Percentiles rank a stretch among this genome's conserved stretches.
Conservation (phyloP, 1,140 invertebrate species). For the Zelostemma sp. region DNA sequence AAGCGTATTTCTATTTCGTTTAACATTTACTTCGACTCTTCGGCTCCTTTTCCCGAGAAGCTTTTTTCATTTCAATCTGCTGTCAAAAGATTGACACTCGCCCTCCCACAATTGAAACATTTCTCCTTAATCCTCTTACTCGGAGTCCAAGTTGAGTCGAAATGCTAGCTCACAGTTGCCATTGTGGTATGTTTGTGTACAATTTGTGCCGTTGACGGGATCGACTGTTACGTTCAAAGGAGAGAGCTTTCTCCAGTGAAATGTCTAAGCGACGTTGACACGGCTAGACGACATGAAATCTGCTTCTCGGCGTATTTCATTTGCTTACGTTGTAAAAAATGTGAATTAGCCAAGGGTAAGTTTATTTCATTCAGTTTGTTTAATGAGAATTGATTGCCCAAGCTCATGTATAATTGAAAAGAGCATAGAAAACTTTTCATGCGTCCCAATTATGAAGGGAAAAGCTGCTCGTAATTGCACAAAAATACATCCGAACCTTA, state of each 20-base stretch:
- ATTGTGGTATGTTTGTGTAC: conserved; percentile 46
- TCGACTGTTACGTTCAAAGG: conserved; percentile 42
- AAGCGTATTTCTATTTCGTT: conserved; percentile 9
- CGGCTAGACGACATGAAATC: conserved; percentile 40
- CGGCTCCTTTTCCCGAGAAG: neutral
- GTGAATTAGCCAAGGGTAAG: no score
- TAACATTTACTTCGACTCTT: conserved; percentile 2
- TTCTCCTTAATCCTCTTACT: conserved; percentile 61
- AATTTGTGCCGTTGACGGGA: conserved; percentile 38
- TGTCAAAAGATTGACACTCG: conserved; percentile 33
- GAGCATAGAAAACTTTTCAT: neutral
- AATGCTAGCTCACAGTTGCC: conserved; percentile 49
- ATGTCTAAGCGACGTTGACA: conserved; percentile 44
- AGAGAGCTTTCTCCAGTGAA: conserved; percentile 48
- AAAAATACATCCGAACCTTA: neutral
- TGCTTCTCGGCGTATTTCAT: conserved; percentile 32
- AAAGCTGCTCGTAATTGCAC: neutral
- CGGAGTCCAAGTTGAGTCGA: conserved; percentile 55
- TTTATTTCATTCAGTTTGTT: neutral
- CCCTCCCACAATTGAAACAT: conserved; percentile 57
- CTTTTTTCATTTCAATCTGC: conserved; percentile 24
- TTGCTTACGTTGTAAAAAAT: conserved; percentile 16
- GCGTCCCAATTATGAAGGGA: neutral
- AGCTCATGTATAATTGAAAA: neutral
- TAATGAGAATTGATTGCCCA: neutral